A percentile compares a stretch with the other conserved stretches of the same genome.
Conservation (phyloP, 92 coral and sea anemone species). For the Umimayanthus chanpuru region DNA sequence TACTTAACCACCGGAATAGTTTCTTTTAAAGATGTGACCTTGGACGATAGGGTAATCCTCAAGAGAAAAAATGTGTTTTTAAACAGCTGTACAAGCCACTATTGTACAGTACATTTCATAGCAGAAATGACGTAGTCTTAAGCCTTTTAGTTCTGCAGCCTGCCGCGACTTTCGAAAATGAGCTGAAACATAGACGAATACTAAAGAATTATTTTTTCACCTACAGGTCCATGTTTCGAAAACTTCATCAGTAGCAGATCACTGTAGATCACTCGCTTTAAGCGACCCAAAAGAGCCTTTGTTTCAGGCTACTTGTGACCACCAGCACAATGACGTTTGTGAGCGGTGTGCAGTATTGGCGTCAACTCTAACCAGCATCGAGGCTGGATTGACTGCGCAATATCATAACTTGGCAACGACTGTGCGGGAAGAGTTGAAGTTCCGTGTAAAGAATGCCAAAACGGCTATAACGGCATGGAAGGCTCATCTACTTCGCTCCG, state of each 20-base stretch:
- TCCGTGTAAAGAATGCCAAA: neutral
- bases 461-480: constrained; percentile 34
- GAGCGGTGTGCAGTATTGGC: neutral
- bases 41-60: neutral
- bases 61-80: neutral
- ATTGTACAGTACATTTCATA: constrained; percentile 5
- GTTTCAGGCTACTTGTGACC: constrained; percentile 63
- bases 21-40: neutral
- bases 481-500: constrained; percentile 59
- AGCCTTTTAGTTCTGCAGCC: constrained; percentile 3
- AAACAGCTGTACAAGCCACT: neutral
- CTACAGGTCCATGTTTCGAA: constrained; percentile 49
- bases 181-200: neutral
- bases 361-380: constrained; percentile 19
- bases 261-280: constrained; percentile 24
- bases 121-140: constrained; percentile 1
- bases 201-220: constrained; percentile 28
- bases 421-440: too few species aligned
- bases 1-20: constrained; percentile 17
- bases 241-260: too few species aligned
- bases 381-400: constrained; percentile 2
- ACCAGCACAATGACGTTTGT: neutral
- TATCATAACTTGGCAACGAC: neutral
- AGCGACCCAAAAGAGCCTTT: constrained; percentile 65
- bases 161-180: neutral